Percentiles rank a stretch among this genome's conserved stretches.
phyloP scores from a whole-genome alignment of 2,888 invertebrate species.

The Cerastoderma edule region DNA sequence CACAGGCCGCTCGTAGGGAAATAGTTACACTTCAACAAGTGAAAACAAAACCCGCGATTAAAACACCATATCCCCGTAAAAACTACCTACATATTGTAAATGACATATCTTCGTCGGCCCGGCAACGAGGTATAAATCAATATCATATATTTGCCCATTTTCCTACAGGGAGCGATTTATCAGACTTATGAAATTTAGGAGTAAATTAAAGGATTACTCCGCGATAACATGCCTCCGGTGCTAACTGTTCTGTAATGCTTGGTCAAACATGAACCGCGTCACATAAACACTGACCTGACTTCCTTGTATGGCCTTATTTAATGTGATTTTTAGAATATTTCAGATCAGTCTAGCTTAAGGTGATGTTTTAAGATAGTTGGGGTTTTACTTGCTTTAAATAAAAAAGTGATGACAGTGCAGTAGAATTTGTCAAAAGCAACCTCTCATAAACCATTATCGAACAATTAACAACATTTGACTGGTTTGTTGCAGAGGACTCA shows the following conservation, averaged over 20 bases:
- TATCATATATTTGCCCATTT: slow-evolving; percentile 54
- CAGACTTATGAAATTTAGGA: slow-evolving; percentile 62
- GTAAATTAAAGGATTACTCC: slow-evolving; percentile 61
- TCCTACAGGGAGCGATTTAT: slow-evolving; percentile 52
- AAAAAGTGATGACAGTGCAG: too few species aligned
- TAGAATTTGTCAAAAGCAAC: too few species aligned
- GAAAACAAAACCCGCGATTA: slow-evolving; percentile 22
- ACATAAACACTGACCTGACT: too few species aligned
- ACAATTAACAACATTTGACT: too few species aligned
- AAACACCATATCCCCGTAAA: slow-evolving; percentile 21
- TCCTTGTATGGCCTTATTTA: too few species aligned
- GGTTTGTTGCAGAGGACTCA: too few species aligned
- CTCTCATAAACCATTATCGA: too few species aligned
- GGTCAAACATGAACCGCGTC: too few species aligned
- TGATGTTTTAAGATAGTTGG: too few species aligned
- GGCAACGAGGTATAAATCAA: slow-evolving; percentile 40
- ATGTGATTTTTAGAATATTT: too few species aligned
- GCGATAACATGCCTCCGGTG: slow-evolving; percentile 54
- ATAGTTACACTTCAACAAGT: slow-evolving; percentile 13
- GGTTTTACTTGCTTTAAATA: too few species aligned
- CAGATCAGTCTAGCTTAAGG: too few species aligned
- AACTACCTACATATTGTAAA: slow-evolving; percentile 24
- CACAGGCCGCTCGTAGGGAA: neutral
- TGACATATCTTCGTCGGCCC: slow-evolving; percentile 22
- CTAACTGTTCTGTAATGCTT: slow-evolving; percentile 46